A percentile compares a stretch with the other conserved stretches of the same genome.
Evolutionary conservation across 2,113 vertebrate species (phyloP).

Genomic region (Crypturellus undulatus): DNA sequence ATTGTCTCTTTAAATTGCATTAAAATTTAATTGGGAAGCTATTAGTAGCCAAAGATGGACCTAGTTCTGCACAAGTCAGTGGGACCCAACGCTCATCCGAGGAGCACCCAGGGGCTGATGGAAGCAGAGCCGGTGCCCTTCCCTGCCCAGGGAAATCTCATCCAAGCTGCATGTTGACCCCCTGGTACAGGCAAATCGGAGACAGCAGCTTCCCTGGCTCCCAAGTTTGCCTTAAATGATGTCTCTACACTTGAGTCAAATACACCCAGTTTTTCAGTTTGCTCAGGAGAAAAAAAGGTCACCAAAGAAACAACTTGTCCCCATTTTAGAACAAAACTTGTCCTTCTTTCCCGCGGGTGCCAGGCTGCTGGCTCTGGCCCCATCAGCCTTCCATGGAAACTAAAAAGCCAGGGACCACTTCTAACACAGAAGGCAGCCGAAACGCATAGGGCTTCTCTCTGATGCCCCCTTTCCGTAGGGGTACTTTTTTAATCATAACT

Average conservation of each 20-base stretch:
- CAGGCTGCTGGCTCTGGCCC: rapidly evolving
- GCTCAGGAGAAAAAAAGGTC: neutral
- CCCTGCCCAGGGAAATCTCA: neutral
- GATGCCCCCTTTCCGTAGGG: neutral
- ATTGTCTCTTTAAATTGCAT: conserved; percentile 23
- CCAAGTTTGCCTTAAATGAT: neutral
- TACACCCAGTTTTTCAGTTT: neutral
- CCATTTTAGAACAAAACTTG: neutral
- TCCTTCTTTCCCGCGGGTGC: neutral
- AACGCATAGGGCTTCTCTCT: neutral
- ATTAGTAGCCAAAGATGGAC: neutral
- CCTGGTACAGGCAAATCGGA: neutral
- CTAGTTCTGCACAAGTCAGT: neutral
- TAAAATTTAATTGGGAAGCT: conserved; percentile 22
- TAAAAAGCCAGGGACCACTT: neutral
- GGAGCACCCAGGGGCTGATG: too few relatives aligned
- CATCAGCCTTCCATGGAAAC: neutral
- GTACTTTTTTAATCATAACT: neutral
- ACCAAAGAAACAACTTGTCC: neutral
- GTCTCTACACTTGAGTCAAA: neutral
- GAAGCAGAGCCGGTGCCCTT: neutral
- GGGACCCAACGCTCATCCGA: neutral
- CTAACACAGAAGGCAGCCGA: neutral
- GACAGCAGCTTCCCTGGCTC: neutral
- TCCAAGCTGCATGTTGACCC: neutral